Conservation (phyloP, 2,797 vertebrate genomes). For the Cynopterus sphinx region DNA sequence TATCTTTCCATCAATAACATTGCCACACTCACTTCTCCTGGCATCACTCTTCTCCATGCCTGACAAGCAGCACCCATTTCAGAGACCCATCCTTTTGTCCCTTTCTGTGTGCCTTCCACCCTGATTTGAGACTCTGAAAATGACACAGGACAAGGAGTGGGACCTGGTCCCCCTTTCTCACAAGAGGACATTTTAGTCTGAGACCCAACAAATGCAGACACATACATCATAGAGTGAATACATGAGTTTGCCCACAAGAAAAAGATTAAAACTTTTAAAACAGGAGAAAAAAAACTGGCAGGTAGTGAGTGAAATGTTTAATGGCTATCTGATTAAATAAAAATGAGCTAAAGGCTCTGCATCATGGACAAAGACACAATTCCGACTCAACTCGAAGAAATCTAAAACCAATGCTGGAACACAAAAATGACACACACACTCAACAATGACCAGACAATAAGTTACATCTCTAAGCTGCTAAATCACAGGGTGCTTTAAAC, state of each 20-base stretch:
- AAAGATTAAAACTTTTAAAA: not conserved
- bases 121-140: not conserved
- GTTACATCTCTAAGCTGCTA: conserved; percentile 55
- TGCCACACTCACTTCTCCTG: too few species aligned
- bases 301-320: conserved; percentile 42
- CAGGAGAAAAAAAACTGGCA: not conserved
- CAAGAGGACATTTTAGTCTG: not conserved
- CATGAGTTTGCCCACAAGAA: not conserved
- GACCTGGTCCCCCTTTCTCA: not conserved
- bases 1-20: not conserved
- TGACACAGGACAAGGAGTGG: not conserved
- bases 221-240: not conserved
- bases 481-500: not conserved
- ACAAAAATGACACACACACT: conserved; percentile 21
- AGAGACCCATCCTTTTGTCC: not conserved
- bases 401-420: not conserved
- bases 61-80: not conserved
- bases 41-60: rapidly evolving
- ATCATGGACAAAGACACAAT: not conserved
- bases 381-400: not conserved
- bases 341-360: conserved; percentile 58
- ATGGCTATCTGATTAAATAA: conserved; percentile 76
- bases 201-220: not conserved
- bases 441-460: conserved; percentile 50
- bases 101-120: rapidly evolving